Percentiles rank a stretch among this genome's conserved stretches.
These are phyloP conservation scores for Tryphoninae sp. DNA, from an alignment of 2,888 invertebrate genomes.

Conservation along the genomic window DNA sequence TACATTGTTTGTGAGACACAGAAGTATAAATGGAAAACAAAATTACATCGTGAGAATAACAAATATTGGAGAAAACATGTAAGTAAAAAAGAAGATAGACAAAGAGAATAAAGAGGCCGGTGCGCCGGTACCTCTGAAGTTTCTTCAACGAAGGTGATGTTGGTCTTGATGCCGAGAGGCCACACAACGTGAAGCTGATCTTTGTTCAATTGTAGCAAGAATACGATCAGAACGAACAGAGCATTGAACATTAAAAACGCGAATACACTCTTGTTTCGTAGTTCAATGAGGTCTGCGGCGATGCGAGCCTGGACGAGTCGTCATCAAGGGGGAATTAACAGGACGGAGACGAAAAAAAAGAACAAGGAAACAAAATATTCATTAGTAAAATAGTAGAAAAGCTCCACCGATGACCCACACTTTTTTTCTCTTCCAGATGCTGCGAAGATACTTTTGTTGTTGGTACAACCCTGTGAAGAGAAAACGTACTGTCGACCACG, in stretches of 20 bases:
- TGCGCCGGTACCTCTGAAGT: conserved; percentile 90
- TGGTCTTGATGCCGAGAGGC: conserved; percentile 97
- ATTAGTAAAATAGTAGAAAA: conserved; percentile 76
- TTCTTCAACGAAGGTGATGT: conserved; percentile 96
- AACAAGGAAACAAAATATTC: conserved; percentile 78
- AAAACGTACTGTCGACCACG: conserved; percentile 65
- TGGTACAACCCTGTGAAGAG: conserved; percentile 14
- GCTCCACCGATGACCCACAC: conserved; percentile 70
- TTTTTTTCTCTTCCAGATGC: conserved; percentile 33
- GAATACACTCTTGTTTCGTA: conserved; percentile 98
- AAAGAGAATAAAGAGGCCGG: conserved; percentile 64
- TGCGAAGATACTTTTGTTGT: neutral
- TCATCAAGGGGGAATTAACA: conserved; percentile 20
- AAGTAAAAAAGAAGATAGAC: conserved; percentile 40
- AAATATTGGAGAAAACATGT: conserved; percentile 23
- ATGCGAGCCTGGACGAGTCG: conserved; percentile 88
- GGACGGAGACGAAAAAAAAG: conserved; percentile 76
- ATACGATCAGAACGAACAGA: conserved; percentile 98
- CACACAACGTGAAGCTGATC: conserved; percentile 98
- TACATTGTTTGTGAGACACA: neutral
- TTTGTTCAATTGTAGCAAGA: conserved; percentile 99
- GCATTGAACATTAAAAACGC: conserved; percentile 99
- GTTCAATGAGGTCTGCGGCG: conserved; percentile 94
- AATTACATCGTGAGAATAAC: neutral
- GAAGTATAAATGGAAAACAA: neutral